Evolutionary conservation across 1,140 invertebrate species (phyloP).

Genomic region (Trachelipus rathkii): DNA sequence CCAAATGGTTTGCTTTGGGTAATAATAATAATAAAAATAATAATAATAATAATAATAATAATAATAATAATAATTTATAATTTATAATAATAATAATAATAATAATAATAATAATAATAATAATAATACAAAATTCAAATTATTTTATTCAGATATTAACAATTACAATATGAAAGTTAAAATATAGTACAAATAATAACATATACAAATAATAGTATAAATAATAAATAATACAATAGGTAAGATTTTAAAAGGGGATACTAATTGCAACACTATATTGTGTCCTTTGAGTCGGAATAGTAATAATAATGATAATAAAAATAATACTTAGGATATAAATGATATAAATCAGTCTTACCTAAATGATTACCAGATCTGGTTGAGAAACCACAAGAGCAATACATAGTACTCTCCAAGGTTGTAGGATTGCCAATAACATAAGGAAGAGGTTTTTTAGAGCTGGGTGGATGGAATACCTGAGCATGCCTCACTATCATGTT

Average conservation of each 20-base stretch:
- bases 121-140: too few species aligned
- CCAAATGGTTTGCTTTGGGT: neutral
- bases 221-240: neutral
- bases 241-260: neutral
- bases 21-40: neutral
- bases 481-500: slow-evolving; percentile 67
- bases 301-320: neutral
- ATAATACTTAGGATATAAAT: neutral
- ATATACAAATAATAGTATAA: too few species aligned
- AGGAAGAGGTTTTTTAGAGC: slow-evolving; percentile 4
- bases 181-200: too few species aligned
- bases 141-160: neutral
- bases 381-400: slow-evolving; percentile 69
- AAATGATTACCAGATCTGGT: slow-evolving; percentile 60
- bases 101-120: neutral
- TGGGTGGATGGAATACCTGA: slow-evolving; percentile 47
- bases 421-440: slow-evolving; percentile 37
- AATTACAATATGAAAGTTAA: too few species aligned
- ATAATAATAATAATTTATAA: neutral
- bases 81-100: neutral
- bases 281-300: too few species aligned
- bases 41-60: neutral
- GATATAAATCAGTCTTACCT: slow-evolving; percentile 42
- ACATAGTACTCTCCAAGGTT: slow-evolving; percentile 54
- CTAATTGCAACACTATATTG: neutral